A percentile compares a stretch with the other conserved stretches of the same genome.
Conservation (phyloP, 2,888 invertebrate genomes). For the Trypoxylon attenuatum region DNA sequence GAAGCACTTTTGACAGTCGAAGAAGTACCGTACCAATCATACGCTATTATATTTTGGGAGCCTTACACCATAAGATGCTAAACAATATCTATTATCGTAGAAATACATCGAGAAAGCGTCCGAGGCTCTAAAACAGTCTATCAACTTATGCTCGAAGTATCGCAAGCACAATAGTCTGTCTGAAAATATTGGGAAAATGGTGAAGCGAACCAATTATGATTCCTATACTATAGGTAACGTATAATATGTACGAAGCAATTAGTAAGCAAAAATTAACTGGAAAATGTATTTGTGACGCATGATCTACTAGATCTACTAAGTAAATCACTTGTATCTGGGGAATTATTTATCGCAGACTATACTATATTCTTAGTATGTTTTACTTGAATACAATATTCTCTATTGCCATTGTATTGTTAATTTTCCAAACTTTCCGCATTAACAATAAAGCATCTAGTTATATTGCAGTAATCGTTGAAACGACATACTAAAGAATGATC, state of each 20-base stretch:
- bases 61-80: background rate
- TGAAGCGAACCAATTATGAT: conserved; percentile 85
- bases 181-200: conserved; percentile 88
- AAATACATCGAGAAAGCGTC: conserved; percentile 84
- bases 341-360: no score
- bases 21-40: conserved; percentile 72
- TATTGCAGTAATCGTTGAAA: no score
- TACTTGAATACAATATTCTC: no score
- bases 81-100: conserved; percentile 49
- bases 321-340: no score
- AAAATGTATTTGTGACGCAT: no score
- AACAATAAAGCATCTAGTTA: no score
- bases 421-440: no score
- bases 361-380: no score
- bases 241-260: background rate
- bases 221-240: conserved; percentile 80
- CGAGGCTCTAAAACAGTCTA: conserved; percentile 84
- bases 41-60: background rate
- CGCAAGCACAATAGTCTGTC: conserved; percentile 83
- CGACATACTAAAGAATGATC: no score
- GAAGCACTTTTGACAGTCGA: conserved; percentile 97
- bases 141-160: conserved; percentile 85
- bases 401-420: no score
- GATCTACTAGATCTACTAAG: no score
- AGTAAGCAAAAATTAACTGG: no score